Evolutionary conservation across 2,797 vertebrate species (phyloP), one percentile per base, ranked within the genome.

Genomic region (Falco berigora): DNA sequence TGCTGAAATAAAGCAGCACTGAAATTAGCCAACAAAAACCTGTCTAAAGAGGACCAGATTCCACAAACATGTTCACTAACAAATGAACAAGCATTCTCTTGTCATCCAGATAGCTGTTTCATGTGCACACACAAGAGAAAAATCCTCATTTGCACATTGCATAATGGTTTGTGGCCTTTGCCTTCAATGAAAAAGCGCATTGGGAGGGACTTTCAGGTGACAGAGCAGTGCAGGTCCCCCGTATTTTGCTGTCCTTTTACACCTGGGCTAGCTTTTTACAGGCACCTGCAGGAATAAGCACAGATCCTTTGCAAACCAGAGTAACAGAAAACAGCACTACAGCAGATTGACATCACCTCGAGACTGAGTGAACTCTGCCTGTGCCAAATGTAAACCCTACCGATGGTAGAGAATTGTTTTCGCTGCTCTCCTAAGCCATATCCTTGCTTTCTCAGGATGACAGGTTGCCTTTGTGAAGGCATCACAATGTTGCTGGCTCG

Each of bases 121-220:
- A 63, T 1, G 24, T 11, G 24, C 2, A 9, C 22, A 34, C 7
- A 14, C 38, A 3, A 30, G 17, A 73, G 55, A 78, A 68, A 68
- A 64, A 55, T 8, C 36, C 55, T 62, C 56, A 15, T 47, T 42
- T 42, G 38, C 49, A 34, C 22, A 21, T 7, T 27, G 19, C 55
- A 32, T 18, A 15, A 12, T 27, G 15, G 34, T 12, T 18, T 28
- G 40, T 19, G 34, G 38, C 36, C 72, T 64, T 53, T 27, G 32
- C 38, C 55, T 62, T 27, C 46, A 27, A 4, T 3, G 18, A 46
- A 59, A 52, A 74, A 27, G 55, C 20, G 18, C 0, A 0, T 6
- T 9, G 9, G 52, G 62, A 72, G 9, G n/a, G 49, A 16, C 21
- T 55, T 55, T 24, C n/a, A 77, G 36, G 36, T 8, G 23, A 64